These are phyloP conservation scores for Okamejei kenojei DNA, from an alignment of 2,797 vertebrate genomes.

Conservation along the genomic window DNA sequence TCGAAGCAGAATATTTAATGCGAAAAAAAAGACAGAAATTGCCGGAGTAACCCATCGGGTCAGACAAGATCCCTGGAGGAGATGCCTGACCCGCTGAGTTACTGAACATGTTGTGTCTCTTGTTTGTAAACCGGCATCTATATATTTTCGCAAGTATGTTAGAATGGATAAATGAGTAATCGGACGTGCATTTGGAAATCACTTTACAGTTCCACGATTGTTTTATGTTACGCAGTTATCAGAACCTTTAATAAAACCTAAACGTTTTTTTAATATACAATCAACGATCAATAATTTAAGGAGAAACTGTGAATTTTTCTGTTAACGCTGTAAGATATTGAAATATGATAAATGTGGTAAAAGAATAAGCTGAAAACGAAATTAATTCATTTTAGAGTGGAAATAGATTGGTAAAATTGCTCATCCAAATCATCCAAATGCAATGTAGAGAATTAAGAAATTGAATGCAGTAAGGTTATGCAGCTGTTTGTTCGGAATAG, in stretches of 20 bases:
- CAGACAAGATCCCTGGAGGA: no score
- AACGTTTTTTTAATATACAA: neutral
- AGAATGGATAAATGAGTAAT: neutral
- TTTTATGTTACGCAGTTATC: neutral
- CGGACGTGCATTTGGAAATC: neutral
- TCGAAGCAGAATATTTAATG: neutral
- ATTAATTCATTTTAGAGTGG: no score
- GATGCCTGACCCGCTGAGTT: no score
- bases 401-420: neutral
- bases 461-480: neutral
- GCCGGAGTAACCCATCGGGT: no score
- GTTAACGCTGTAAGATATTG: no score
- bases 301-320: no score
- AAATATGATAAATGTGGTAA: no score
- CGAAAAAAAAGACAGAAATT: no score
- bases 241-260: neutral
- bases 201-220: neutral
- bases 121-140: no score
- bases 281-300: no score
- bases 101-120: no score
- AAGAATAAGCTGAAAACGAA: no score
- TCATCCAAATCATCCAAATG: neutral
- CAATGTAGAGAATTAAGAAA: neutral
- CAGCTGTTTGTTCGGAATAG: neutral
- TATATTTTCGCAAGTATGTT: neutral